Evolutionary conservation across 2,113 vertebrate genomes (phyloP).

Genomic region (Phylloscopus whistleri): DNA sequence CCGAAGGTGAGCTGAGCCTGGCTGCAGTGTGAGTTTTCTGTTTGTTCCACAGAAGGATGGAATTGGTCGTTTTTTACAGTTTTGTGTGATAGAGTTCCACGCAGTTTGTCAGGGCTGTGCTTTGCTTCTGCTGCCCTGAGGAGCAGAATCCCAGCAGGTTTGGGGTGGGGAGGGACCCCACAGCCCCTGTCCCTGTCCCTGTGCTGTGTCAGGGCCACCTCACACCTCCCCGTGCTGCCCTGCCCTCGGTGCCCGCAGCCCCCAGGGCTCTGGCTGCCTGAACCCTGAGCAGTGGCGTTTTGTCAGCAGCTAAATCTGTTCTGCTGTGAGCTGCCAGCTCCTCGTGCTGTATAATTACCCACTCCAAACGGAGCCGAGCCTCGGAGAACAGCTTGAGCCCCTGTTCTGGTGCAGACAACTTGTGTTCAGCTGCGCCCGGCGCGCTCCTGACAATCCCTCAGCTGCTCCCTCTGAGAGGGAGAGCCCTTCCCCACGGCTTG

Average conservation of each 20-base stretch:
- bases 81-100: too few species aligned
- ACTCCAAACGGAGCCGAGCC: background rate
- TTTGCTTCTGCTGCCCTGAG: background rate
- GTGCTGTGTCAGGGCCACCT: background rate
- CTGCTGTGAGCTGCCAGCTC: background rate
- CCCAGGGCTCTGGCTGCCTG: too few species aligned
- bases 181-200: background rate
- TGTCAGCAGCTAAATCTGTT: background rate
- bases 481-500: background rate
- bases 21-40: background rate
- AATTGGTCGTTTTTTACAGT: background rate
- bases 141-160: background rate
- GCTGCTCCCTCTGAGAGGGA: rapidly evolving
- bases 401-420: background rate
- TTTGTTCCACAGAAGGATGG: background rate
- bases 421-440: background rate
- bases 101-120: rapidly evolving
- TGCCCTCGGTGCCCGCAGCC: too few species aligned
- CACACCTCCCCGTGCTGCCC: too few species aligned
- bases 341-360: background rate
- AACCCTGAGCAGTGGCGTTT: rapidly evolving
- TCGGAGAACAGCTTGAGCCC: background rate
- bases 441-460: rapidly evolving
- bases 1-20: rapidly evolving
- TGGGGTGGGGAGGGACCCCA: rapidly evolving